phyloP scores from a whole-genome alignment of 2,113 vertebrate genomes.

The Sinocyclocheilus anophthalmus region DNA sequence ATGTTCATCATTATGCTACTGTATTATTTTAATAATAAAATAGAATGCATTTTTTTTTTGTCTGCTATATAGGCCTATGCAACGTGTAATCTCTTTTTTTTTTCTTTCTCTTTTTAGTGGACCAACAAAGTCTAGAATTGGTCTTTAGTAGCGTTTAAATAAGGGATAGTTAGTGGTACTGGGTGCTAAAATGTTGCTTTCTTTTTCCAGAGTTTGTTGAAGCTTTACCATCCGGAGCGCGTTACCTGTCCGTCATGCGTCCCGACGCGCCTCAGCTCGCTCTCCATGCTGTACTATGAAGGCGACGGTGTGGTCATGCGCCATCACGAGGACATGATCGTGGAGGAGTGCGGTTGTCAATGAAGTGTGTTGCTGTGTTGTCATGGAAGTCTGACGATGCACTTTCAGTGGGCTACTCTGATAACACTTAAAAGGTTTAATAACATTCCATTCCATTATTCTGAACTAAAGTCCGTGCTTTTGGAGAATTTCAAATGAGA shows the following conservation, averaged over 20 bases:
- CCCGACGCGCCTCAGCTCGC: constrained; percentile 79
- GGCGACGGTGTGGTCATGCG: constrained; percentile 77
- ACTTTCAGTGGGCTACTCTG: not conserved
- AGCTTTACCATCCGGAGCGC: constrained; percentile 80
- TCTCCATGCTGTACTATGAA: constrained; percentile 91
- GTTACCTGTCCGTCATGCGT: constrained; percentile 81
- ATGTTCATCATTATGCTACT: too few relatives aligned
- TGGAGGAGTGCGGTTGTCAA: constrained; percentile 88
- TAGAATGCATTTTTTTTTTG: too few relatives aligned
- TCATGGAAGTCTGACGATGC: not conserved
- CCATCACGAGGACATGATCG: constrained; percentile 88
- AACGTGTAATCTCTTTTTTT: too few relatives aligned
- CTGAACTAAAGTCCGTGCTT: not conserved
- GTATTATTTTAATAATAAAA: too few relatives aligned
- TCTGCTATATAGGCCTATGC: too few relatives aligned
- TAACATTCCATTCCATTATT: not conserved
- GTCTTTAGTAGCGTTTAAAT: not conserved
- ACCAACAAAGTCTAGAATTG: too few relatives aligned
- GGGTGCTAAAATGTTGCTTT: not conserved
- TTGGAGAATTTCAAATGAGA: constrained; percentile 8
- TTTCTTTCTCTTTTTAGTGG: too few relatives aligned
- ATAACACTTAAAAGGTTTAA: not conserved
- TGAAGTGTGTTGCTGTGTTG: constrained; percentile 59
- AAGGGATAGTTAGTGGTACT: not conserved
- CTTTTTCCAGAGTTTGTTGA: constrained; percentile 82